phyloP scores from a whole-genome alignment of 2,888 invertebrate genomes.

The Brassicogethes aeneus region DNA sequence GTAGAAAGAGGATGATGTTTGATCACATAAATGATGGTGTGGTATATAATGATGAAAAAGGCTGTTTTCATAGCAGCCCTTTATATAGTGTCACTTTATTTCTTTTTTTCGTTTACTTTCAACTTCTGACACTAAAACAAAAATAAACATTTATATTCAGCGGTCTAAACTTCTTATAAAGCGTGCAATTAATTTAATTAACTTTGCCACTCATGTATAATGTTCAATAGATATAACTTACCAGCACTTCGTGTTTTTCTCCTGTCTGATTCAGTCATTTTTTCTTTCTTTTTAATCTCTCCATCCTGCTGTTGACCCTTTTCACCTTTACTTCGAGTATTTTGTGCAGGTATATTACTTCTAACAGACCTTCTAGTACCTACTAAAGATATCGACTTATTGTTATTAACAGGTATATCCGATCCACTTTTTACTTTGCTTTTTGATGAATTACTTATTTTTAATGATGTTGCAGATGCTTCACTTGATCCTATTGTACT shows the following conservation, averaged over 20 bases:
- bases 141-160: slow-evolving; percentile 7
- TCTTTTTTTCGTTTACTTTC: slow-evolving; percentile 41
- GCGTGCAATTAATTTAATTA: too few relatives aligned
- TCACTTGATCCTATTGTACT: slow-evolving; percentile 8
- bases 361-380: slow-evolving; percentile 36
- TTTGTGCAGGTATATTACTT: slow-evolving; percentile 31
- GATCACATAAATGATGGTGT: too few relatives aligned
- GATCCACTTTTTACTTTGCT: slow-evolving; percentile 16
- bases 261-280: slow-evolving; percentile 33
- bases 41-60: too few relatives aligned
- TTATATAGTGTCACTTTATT: slow-evolving; percentile 42
- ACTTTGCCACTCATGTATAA: too few relatives aligned
- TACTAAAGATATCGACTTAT: slow-evolving; percentile 11
- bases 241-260: slow-evolving; percentile 66
- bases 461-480: slow-evolving; percentile 10
- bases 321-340: slow-evolving; percentile 36
- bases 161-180: background rate
- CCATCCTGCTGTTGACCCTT: slow-evolving; percentile 14
- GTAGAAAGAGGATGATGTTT: too few relatives aligned
- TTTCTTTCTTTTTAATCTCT: background rate
- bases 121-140: slow-evolving; percentile 35
- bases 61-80: slow-evolving; percentile 32
- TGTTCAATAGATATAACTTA: slow-evolving; percentile 32
- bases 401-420: slow-evolving; percentile 15
- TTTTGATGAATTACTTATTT: slow-evolving; percentile 16